phyloP scores from a whole-genome alignment of 1,140 invertebrate genomes.

The Aphaenogaster rudis region DNA sequence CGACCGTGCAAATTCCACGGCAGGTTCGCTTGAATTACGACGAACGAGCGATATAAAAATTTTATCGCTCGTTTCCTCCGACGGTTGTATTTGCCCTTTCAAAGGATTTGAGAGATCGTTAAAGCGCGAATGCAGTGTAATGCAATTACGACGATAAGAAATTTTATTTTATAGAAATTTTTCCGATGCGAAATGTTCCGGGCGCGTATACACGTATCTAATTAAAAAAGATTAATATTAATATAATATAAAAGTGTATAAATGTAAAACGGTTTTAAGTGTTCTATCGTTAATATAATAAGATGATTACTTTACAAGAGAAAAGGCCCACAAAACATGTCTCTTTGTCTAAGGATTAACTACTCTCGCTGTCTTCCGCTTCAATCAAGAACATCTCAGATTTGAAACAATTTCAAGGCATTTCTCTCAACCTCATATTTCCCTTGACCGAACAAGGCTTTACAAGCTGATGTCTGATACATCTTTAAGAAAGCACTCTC shows the following conservation, averaged over 20 bases:
- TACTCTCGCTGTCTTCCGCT: not conserved
- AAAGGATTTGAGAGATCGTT: conserved; percentile 45
- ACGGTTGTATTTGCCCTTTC: conserved; percentile 16
- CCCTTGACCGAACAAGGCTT: not conserved
- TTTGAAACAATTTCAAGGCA: not conserved
- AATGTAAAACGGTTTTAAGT: not conserved
- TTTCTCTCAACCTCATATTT: not conserved
- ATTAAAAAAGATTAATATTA: conserved; percentile 26
- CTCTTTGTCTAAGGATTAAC: not conserved
- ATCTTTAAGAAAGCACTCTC: not conserved
- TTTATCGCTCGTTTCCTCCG: conserved; percentile 48
- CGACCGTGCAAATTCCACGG: conserved; percentile 5
- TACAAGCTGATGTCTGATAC: not conserved
- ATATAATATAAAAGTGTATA: conserved; percentile 24
- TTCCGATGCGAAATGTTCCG: not conserved
- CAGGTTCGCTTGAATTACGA: conserved; percentile 42
- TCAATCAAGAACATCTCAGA: not conserved
- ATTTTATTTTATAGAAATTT: not conserved
- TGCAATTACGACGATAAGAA: conserved; percentile 14
- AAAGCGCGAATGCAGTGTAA: conserved; percentile 25
- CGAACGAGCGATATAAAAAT: conserved; percentile 50
- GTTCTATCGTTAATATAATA: not conserved
- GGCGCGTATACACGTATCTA: not conserved
- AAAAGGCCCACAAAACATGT: not conserved
- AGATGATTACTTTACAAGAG: not conserved